Evolutionary conservation across 2,888 invertebrate species (phyloP).

Genomic region (Diachrysia chrysitis): DNA sequence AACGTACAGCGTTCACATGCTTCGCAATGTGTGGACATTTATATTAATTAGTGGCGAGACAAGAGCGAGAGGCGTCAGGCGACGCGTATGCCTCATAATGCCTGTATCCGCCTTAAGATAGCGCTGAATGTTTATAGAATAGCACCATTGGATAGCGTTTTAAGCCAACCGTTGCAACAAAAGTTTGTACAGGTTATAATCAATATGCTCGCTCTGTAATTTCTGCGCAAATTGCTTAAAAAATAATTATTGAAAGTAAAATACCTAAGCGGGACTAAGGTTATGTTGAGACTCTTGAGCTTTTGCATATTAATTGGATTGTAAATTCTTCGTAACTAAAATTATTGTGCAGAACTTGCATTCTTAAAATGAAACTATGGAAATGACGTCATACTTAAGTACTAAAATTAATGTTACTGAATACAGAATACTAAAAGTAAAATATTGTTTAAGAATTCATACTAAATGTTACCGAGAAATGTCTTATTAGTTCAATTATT

Average conservation of each 20-base stretch:
- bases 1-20: too few species aligned
- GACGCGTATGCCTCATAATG: too few species aligned
- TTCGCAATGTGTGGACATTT: too few species aligned
- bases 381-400: not conserved
- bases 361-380: not conserved
- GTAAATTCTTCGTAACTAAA: constrained; percentile 5
- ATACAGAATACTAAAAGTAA: constrained; percentile 15
- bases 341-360: not conserved
- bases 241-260: too few species aligned
- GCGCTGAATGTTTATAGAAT: not conserved
- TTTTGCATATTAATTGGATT: constrained; percentile 9
- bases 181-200: constrained; percentile 15
- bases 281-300: constrained; percentile 4
- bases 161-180: constrained; percentile 2
- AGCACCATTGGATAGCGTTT: too few species aligned
- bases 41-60: too few species aligned
- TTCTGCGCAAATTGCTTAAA: not conserved
- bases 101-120: not conserved
- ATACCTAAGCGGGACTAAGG: constrained; percentile 6
- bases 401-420: not conserved
- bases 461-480: constrained; percentile 54
- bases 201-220: constrained; percentile 22
- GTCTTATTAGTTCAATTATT: constrained; percentile 61
- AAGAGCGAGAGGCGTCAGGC: too few species aligned
- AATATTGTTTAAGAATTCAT: constrained; percentile 39